Evolutionary conservation across 2,113 vertebrate genomes (phyloP).

Genomic region (Pleuronectes platessa): DNA sequence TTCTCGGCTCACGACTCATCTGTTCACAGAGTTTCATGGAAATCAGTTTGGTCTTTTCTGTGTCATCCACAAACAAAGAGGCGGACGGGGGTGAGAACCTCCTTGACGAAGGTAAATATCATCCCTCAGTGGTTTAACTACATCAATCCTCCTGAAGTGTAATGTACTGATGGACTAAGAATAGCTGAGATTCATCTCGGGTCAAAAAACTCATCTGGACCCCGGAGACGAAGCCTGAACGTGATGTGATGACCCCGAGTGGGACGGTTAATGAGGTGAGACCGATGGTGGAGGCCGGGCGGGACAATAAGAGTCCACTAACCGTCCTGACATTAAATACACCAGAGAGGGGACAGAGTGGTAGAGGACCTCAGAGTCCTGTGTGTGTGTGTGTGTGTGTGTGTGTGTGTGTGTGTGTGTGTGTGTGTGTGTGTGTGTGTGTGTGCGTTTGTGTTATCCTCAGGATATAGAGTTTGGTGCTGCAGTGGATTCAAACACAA

Average conservation of each 20-base stretch:
- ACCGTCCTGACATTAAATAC: slow-evolving; percentile 15
- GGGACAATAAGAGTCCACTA: slow-evolving; percentile 21
- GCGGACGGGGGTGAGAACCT: no score
- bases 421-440: neutral
- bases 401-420: no score
- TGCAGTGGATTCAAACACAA: no score
- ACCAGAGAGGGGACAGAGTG: slow-evolving; percentile 7
- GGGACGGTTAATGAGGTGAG: slow-evolving; percentile 44
- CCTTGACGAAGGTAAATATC: no score
- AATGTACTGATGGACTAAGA: neutral
- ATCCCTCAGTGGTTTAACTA: no score
- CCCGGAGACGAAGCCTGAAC: slow-evolving; percentile 1
- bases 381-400: neutral
- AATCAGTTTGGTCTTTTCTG: no score
- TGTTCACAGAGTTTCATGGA: no score
- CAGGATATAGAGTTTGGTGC: no score
- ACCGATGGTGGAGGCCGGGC: slow-evolving; percentile 1
- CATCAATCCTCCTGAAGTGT: neutral
- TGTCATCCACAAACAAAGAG: no score
- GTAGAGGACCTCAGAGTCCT: neutral
- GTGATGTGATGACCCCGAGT: neutral
- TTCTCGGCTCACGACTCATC: no score
- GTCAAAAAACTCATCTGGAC: slow-evolving; percentile 2
- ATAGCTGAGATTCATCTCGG: slow-evolving; percentile 25
- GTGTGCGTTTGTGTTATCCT: no score